Base-by-base conservation (phyloP, 2,888 invertebrate genomes). In the Hypolimnas misippus region DNA sequence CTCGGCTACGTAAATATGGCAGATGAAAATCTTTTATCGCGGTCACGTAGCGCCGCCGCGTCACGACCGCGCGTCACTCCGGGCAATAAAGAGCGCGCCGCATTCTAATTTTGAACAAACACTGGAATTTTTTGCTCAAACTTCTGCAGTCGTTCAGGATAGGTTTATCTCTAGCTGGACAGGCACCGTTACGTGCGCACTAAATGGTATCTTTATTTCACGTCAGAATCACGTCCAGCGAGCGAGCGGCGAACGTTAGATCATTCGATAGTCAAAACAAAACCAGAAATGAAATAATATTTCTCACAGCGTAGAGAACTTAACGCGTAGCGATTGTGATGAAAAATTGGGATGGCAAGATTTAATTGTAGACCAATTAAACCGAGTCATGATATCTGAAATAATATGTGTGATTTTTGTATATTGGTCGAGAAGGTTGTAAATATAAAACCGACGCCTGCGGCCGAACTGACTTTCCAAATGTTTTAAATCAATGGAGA, bases 11-110 rank as follows among this genome's bases (percentile, higher is more conserved):
- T 90, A 91, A 91, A 92, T 91, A 92, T 89, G 86, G 89, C 86
- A 91, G 92, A 92, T 92, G 91, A 87, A 90, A 89, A 91, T 92
- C 92, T 92, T 90, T 92, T 92, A 92, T 92, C 92, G 85, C 84
- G 87, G 91, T 91, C 92, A 92, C 92, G 92, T 92, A 90, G 84
- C 85, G 77, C 80, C 79, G 86, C 83, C 75, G 85, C 88, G 88
- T 90, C 92, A 92, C 91, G 91, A 91, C 78, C 86, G 88, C 86
- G 78, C 87, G 87, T 90, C 91, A 92, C 89, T 89, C 87, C 78
- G 75, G 76, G 81, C 86, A 81, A 87, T 90, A 90, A 89, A 91
- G 83, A 84, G 79, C 84, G 82, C 72, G 83, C 88, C 86, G 89
- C 89, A 89, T 90, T 91, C 87, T 90, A 88, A 91, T 89, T 90